phyloP scores from a whole-genome alignment of 2,888 invertebrate species.

The Sympetrum striolatum region DNA sequence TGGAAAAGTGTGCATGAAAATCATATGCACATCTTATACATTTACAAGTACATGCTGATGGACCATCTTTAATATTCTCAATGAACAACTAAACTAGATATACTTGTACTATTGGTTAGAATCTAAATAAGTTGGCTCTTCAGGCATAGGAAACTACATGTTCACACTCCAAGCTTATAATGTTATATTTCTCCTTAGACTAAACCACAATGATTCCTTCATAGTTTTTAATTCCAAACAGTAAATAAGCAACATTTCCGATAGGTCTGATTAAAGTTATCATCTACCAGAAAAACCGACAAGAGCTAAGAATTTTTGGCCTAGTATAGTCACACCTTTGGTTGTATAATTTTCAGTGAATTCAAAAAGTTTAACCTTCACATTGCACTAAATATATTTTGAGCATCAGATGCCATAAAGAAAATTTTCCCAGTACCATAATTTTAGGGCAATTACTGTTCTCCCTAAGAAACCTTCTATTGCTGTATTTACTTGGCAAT shows the following conservation, averaged over 20 bases:
- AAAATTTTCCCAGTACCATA: background rate
- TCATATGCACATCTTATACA: background rate
- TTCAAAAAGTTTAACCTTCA: background rate
- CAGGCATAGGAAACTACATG: background rate
- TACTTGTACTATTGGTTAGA: conserved; percentile 30
- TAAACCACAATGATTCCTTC: background rate
- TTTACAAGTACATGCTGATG: background rate
- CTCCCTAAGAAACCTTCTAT: background rate
- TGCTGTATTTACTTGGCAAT: background rate
- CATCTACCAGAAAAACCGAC: background rate
- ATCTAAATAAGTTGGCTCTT: background rate
- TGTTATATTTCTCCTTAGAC: background rate
- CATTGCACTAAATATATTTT: background rate
- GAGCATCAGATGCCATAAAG: conserved; percentile 7
- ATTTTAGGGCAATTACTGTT: background rate
- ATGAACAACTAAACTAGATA: background rate
- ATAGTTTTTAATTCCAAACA: background rate
- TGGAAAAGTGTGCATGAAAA: background rate
- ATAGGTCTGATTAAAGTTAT: background rate
- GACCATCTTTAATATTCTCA: background rate
- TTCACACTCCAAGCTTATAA: background rate
- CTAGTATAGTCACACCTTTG: background rate
- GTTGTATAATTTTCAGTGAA: background rate
- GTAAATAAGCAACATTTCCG: background rate
- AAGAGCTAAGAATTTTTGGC: background rate